A percentile compares a stretch with the other conserved stretches of the same genome.
Conservation (phyloP, 2,113 vertebrate species). For the Noturus placidus region DNA sequence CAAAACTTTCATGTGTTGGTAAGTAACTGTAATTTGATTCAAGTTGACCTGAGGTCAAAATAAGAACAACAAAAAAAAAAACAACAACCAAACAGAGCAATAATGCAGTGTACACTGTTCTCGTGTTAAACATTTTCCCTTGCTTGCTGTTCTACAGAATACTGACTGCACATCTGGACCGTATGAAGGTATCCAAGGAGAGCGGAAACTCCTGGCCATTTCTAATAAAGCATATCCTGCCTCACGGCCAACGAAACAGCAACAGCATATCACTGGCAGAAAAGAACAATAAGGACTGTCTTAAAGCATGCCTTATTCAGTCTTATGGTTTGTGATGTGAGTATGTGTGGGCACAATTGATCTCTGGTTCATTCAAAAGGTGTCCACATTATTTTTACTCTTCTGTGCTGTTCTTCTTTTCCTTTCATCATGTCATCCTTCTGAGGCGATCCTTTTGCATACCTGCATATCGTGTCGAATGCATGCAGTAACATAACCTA, state of each 20-base stretch:
- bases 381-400: conserved; percentile 85
- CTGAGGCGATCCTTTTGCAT: conserved; percentile 64
- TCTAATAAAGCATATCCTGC: conserved; percentile 71
- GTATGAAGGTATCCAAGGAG: conserved; percentile 66
- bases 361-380: conserved; percentile 81
- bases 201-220: conserved; percentile 63
- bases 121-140: background rate
- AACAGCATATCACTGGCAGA: conserved; percentile 82
- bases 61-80: background rate
- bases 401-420: conserved; percentile 89
- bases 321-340: conserved; percentile 81
- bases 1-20: background rate
- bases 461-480: conserved; percentile 75
- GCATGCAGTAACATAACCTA: conserved; percentile 80
- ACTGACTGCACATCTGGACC: conserved; percentile 69
- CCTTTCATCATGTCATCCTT: conserved; percentile 68
- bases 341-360: conserved; percentile 82
- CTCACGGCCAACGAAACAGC: conserved; percentile 68
- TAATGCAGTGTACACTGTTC: background rate
- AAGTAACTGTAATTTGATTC: background rate
- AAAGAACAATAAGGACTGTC: conserved; percentile 84
- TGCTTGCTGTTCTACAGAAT: conserved; percentile 65
- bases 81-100: background rate
- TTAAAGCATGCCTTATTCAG: conserved; percentile 98
- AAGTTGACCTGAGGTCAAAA: background rate